These are phyloP conservation scores for Harpegnathos saltator DNA, from an alignment of 1,140 invertebrate species.

Conservation along the genomic window DNA sequence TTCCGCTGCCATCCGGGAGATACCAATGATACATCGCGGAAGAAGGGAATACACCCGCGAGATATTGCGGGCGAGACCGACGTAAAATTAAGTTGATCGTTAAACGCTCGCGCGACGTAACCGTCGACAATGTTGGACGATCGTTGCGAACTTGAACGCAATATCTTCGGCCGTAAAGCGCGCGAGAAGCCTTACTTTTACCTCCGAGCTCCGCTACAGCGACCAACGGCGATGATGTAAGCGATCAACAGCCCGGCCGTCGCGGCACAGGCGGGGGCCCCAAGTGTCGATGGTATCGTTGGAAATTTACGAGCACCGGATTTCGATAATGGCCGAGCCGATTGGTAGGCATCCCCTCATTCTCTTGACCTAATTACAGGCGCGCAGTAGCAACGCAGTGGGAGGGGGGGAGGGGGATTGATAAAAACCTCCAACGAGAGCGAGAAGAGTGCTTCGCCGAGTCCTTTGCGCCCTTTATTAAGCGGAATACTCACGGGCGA, in stretches of 20 bases:
- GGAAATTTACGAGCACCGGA: conserved; percentile 52
- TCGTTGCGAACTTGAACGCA: background rate
- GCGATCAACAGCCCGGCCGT: conserved; percentile 37
- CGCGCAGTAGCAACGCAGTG: background rate
- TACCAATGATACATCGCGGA: background rate
- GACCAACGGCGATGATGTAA: conserved; percentile 43
- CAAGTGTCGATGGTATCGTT: conserved; percentile 39
- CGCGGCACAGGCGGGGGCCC: no score
- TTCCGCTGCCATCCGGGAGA: background rate
- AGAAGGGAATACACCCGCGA: background rate
- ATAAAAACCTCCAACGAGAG: conserved; percentile 12
- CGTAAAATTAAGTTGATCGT: conserved; percentile 34
- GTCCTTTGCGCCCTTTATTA: conserved; percentile 2
- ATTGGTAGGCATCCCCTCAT: conserved; percentile 37
- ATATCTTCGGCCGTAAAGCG: conserved; percentile 37
- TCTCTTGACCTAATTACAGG: conserved; percentile 56
- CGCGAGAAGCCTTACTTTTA: background rate
- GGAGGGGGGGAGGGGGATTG: no score
- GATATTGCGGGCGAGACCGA: background rate
- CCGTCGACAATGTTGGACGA: background rate
- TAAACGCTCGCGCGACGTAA: conserved; percentile 22
- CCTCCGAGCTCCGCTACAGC: no score
- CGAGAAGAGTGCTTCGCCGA: conserved; percentile 12
- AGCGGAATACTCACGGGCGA: conserved; percentile 1
- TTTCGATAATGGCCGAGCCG: conserved; percentile 50